Evolutionary conservation across 2,888 invertebrate genomes (phyloP), one percentile per base, ranked within the genome.

Genomic region (Athetis lepigone): DNA sequence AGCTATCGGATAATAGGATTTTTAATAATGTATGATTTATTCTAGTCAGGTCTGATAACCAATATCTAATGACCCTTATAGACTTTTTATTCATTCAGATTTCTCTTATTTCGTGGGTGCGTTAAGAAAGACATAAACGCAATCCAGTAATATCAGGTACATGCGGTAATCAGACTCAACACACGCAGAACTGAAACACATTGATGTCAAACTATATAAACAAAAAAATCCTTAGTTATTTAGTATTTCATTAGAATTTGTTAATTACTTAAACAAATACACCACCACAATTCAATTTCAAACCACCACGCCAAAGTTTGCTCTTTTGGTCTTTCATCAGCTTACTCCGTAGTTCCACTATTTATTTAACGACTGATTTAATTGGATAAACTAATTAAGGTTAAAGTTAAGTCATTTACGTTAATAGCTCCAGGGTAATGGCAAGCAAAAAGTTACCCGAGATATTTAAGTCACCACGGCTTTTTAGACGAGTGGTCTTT

Each of bases 301-400:
- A 33, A 33, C 13, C 13, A 33, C 33, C 13, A 33, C 13, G 33
- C 13, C 4, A 4, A 33, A 9, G 29, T 29, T 33, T 13, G 11
- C 33, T 16, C 33, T 45, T 49, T 36, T 18, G 37, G 11, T 37
- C 9, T 3, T 40, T 2, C 7, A 37, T 57, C 39, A 49, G 37
- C 36, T 33, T 25, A 40, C 18, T 33, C 16, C n/a, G 33, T 55
- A 29, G 19, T 56, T 47, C 6, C 8, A 36, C 43, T 60, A 57
- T 57, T 55, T 36, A 16, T 58, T 66, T 72, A 59, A 55, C 33
- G 66, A 59, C 42, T 37, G 21, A 63, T 66, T 62, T 63, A 69
- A 75, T 69, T 59, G 25, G 42, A 42, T 47, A 60, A 67, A 67
- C 59, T 61, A 72, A 77, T 73, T 64, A 64, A 58, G 51, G 36